These are phyloP conservation scores for Heliothis peltigera DNA, from an alignment of 2,888 invertebrate genomes.

Conservation along the genomic window DNA sequence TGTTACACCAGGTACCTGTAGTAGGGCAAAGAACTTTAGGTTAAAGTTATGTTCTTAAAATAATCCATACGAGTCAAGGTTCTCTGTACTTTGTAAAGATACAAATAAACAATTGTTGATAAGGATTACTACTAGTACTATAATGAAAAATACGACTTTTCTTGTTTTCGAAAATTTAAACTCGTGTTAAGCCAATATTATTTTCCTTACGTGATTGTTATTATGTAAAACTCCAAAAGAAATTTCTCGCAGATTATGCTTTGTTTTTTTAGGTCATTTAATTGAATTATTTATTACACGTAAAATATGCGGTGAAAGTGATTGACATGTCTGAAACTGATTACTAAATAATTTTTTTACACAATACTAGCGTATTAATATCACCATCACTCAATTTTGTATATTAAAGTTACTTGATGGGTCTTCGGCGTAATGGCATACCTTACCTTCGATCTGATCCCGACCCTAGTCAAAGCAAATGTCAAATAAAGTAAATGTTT, in stretches of 20 bases:
- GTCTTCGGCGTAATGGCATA: neutral
- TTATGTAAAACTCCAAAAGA: conserved; percentile 5
- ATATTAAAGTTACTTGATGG: neutral
- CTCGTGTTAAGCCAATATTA: neutral
- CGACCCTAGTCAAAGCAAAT: neutral
- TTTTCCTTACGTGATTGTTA: neutral
- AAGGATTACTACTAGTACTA: too few species aligned
- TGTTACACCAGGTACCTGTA: too few species aligned
- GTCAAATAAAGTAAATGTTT: too few species aligned
- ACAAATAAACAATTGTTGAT: too few species aligned
- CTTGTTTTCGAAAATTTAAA: neutral
- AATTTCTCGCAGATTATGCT: conserved; percentile 13
- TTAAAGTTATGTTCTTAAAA: too few species aligned
- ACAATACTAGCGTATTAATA: conserved; percentile 14
- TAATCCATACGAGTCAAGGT: too few species aligned
- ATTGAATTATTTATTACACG: conserved; percentile 54
- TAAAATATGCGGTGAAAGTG: conserved; percentile 58
- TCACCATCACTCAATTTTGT: neutral
- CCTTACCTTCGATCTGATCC: neutral
- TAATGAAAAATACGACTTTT: too few species aligned
- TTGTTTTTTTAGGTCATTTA: conserved; percentile 53
- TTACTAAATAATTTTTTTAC: conserved; percentile 53
- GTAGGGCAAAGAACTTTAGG: too few species aligned
- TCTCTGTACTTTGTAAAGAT: too few species aligned
- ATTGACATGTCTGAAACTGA: conserved; percentile 48